phyloP scores from a whole-genome alignment of 2,113 vertebrate genomes.

The Phalacrocorax pelagicus region DNA sequence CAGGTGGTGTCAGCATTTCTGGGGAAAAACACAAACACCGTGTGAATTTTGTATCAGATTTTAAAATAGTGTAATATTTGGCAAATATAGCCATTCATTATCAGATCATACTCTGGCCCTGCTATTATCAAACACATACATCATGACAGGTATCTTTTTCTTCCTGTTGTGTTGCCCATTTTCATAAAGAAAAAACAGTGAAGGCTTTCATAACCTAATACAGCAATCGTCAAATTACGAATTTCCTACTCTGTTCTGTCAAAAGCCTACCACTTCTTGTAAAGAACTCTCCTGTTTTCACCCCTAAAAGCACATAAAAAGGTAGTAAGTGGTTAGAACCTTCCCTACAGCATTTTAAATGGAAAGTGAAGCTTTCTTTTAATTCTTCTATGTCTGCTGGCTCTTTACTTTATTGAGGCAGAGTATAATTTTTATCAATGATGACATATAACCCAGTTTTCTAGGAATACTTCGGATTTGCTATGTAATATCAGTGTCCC shows the following conservation, averaged over 20 bases:
- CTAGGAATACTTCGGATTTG: background rate
- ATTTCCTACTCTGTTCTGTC: background rate
- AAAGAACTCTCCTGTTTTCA: background rate
- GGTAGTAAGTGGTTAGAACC: background rate
- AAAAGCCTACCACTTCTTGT: background rate
- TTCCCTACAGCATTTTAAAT: background rate
- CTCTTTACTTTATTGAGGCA: background rate
- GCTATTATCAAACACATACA: background rate
- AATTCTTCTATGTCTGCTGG: background rate
- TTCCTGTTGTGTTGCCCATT: background rate
- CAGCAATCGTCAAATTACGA: background rate
- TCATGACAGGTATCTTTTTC: background rate
- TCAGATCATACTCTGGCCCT: background rate
- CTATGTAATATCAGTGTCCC: background rate
- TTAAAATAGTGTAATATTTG: background rate
- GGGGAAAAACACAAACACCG: background rate
- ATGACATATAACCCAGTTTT: background rate
- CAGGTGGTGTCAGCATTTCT: background rate
- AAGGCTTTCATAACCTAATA: background rate
- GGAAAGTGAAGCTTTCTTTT: background rate
- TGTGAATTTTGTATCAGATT: background rate
- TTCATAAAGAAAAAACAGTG: background rate
- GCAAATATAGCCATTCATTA: background rate
- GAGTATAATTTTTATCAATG: background rate
- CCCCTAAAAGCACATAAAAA: background rate